Evolutionary conservation across 53 echinoderm and acorn worm genomes (phyloP).

Genomic region (Henricia sp.): DNA sequence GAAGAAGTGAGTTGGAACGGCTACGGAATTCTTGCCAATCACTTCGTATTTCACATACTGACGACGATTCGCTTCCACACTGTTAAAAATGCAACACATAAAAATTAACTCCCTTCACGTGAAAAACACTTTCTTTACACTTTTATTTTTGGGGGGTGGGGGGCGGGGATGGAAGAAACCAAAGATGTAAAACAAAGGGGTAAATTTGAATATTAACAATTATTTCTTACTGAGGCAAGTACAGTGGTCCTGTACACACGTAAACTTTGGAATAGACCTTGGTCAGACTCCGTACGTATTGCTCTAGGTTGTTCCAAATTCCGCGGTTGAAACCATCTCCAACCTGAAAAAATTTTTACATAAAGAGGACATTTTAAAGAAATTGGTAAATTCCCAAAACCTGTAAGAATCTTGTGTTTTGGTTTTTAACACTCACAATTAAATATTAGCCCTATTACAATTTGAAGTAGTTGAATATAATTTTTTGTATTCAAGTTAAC

Average conservation of each 20-base stretch:
- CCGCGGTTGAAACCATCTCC: constrained; percentile 50
- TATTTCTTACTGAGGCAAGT: constrained; percentile 29
- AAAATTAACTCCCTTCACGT: neutral
- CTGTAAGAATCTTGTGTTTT: too few species aligned
- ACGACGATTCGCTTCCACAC: constrained; percentile 4
- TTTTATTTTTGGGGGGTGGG: neutral
- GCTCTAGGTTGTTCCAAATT: constrained; percentile 42
- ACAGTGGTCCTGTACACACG: constrained; percentile 50
- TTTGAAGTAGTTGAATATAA: too few species aligned
- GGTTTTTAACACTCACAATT: too few species aligned
- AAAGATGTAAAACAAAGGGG: neutral
- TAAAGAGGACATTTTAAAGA: neutral
- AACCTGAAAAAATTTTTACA: constrained; percentile 5
- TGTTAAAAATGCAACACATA: neutral
- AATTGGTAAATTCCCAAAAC: neutral
- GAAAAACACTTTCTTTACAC: neutral
- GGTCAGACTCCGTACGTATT: constrained; percentile 34
- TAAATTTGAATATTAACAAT: neutral
- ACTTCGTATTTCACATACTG: constrained; percentile 46
- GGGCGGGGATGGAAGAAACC: neutral
- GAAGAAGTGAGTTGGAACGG: constrained; percentile 56
- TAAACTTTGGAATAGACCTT: constrained; percentile 35
- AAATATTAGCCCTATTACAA: too few species aligned
- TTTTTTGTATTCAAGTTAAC: too few species aligned
- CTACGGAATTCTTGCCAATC: constrained; percentile 46